A percentile compares a stretch with the other conserved stretches of the same genome.
phyloP scores from a whole-genome alignment of 2,113 vertebrate genomes.

The Sebastes schlegelii region DNA sequence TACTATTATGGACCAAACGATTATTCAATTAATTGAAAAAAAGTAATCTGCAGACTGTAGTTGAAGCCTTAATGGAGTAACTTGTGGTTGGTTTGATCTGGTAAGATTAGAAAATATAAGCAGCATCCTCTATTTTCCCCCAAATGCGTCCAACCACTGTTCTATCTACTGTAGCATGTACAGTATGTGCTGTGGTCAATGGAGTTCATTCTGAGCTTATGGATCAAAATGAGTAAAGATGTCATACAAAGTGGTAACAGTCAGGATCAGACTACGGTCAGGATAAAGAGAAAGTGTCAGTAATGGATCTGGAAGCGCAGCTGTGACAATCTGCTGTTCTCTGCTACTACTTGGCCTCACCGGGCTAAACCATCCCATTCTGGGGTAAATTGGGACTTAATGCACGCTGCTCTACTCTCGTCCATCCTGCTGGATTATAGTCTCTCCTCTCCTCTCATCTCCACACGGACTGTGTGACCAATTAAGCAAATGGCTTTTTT shows the following conservation, averaged over 20 bases:
- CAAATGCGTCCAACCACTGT: not conserved
- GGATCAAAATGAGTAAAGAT: slow-evolving; percentile 34
- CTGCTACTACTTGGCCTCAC: slow-evolving; percentile 46
- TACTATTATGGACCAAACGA: too few species aligned
- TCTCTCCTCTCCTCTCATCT: slow-evolving; percentile 59
- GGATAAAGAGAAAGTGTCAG: slow-evolving; percentile 34
- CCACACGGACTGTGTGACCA: slow-evolving; percentile 58
- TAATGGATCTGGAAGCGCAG: slow-evolving; percentile 50
- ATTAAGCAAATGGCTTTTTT: slow-evolving; percentile 77
- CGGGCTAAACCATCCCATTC: slow-evolving; percentile 60
- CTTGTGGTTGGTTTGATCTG: not conserved
- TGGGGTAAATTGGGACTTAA: slow-evolving; percentile 70
- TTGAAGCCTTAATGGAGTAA: not conserved
- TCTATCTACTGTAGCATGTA: not conserved
- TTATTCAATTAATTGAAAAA: too few species aligned
- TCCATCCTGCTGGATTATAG: slow-evolving; percentile 73
- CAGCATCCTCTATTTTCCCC: not conserved
- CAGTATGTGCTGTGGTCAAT: not conserved
- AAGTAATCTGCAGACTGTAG: too few species aligned
- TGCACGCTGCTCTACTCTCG: slow-evolving; percentile 47
- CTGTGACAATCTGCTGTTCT: slow-evolving; percentile 46
- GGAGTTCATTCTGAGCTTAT: slow-evolving; percentile 1
- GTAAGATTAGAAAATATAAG: not conserved
- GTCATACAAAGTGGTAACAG: not conserved
- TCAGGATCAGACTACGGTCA: not conserved